Evolutionary conservation across 1,140 invertebrate species (phyloP).

Genomic region (Aphelinus atriplicis): DNA sequence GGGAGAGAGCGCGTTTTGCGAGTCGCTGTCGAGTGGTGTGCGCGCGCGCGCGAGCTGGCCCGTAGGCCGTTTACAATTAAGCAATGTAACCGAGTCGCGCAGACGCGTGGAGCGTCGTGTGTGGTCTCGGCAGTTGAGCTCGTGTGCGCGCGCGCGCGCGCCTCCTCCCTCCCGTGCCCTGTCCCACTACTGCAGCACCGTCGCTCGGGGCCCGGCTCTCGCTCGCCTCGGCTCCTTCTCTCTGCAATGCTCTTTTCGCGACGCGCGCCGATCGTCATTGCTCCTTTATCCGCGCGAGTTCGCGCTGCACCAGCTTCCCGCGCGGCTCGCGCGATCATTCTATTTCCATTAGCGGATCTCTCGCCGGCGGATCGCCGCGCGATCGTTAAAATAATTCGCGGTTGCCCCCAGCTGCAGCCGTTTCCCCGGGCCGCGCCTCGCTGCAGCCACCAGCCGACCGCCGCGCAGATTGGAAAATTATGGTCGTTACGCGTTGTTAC

Average conservation of each 20-base stretch:
- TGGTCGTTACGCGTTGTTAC: constrained; percentile 1
- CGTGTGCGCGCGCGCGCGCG: constrained; percentile 13
- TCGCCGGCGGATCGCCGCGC: neutral
- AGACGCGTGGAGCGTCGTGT: constrained; percentile 67
- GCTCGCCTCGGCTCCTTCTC: constrained; percentile 36
- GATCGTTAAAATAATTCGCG: constrained; percentile 13
- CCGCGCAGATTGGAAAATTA: constrained; percentile 23
- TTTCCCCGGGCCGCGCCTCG: neutral
- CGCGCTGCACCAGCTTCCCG: constrained; percentile 32
- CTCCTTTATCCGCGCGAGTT: constrained; percentile 42
- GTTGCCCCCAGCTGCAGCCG: neutral
- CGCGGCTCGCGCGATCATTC: neutral
- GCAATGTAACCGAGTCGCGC: constrained; percentile 64
- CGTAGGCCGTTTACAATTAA: constrained; percentile 66
- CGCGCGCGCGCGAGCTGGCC: constrained; percentile 38
- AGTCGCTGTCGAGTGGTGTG: neutral
- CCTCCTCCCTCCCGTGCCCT: constrained; percentile 45
- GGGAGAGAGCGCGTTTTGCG: neutral
- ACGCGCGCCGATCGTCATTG: constrained; percentile 41
- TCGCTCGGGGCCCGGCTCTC: constrained; percentile 39
- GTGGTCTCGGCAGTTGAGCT: constrained; percentile 60
- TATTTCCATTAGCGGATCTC: constrained; percentile 1
- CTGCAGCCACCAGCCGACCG: neutral
- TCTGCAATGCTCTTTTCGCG: neutral
- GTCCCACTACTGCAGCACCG: constrained; percentile 44